Base-by-base conservation (phyloP, 2,113 vertebrate species). In the Ciconia maguari region DNA sequence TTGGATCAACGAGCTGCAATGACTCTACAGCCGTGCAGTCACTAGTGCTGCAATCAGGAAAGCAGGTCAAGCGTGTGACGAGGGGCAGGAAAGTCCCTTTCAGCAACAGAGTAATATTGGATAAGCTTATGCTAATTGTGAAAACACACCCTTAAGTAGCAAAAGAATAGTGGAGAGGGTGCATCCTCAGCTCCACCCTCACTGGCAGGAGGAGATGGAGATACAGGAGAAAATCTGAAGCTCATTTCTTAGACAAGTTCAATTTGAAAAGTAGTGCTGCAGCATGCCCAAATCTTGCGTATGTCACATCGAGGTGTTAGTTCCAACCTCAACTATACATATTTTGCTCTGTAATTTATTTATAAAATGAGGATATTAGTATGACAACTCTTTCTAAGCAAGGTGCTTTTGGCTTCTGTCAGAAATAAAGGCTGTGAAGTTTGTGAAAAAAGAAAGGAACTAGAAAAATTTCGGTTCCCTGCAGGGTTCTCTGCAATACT, bases 51-150 rank as follows among this genome's bases (percentile, higher is more conserved):
- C 66, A 54, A 54, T 88, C 75, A 65, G 70, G 85, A 90, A 93
- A 92, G 71, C n/a, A 32, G 93, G 87, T 96, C 92, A 96, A 61
- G 92, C 81, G 46, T 70, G 74, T 44, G 82, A 83, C 58, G 36
- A 74, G 48, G 81, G 81, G 70, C 89, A 87, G 87, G 81, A 60
- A 95, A 85, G 90, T 62, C 75, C 77, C 84, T 91, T 91, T 83
- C 93, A 87, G 78, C 61, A 61, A 13, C 38, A 54, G 26, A 48
- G 22, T 42, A 80, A 72, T 36, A 64, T 1, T 49, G 66, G 82
- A 58, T 80, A 91, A 91, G 71, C 66, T 57, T 64, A 54, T 1
- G 2, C n/a, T 25, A 46, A 51, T 26, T 69, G 87, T 57, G 66
- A 70, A 93, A 96, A 83, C 46, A 54, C 44, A 48, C 16, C 11